Evolutionary conservation across 30 jellyfish, hydroid and myxozoan species (phyloP).

Genomic region (Aurelia aurita complex sp. Pacific): DNA sequence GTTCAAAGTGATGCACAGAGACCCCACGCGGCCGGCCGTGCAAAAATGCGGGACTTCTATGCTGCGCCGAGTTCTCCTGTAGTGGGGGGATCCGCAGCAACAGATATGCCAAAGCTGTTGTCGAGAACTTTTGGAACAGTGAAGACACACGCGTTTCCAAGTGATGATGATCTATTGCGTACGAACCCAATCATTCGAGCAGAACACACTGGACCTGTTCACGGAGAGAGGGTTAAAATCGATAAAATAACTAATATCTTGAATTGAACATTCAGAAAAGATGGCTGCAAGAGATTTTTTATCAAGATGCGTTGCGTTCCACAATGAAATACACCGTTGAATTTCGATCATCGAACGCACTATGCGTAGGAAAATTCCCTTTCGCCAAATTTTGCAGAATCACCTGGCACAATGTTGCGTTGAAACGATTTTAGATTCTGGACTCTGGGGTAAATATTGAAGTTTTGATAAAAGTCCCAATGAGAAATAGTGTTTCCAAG

Average conservation of each 20-base stretch:
- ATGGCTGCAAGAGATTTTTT: too few species aligned
- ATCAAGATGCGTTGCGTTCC: too few species aligned
- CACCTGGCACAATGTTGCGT: too few species aligned
- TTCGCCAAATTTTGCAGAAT: too few species aligned
- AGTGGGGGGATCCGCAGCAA: neutral
- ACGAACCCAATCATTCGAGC: slow-evolving; percentile 67
- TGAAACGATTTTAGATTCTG: too few species aligned
- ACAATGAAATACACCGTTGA: too few species aligned
- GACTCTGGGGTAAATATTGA: too few species aligned
- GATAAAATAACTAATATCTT: slow-evolving; percentile 18
- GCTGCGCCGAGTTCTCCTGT: neutral
- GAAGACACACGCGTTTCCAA: slow-evolving; percentile 67
- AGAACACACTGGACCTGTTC: slow-evolving; percentile 28
- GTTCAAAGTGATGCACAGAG: neutral
- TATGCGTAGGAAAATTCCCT: too few species aligned
- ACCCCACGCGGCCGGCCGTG: slow-evolving; percentile 26
- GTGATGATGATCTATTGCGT: slow-evolving; percentile 79
- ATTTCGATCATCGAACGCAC: too few species aligned
- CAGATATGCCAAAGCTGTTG: neutral
- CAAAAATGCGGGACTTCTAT: slow-evolving; percentile 25
- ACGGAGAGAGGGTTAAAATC: slow-evolving; percentile 49
- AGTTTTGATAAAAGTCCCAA: too few species aligned
- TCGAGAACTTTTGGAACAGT: slow-evolving; percentile 3
- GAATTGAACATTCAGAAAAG: too few species aligned
- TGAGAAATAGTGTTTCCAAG: too few species aligned